Percentiles rank a stretch among this genome's conserved stretches.
Evolutionary conservation across 2,888 invertebrate genomes (phyloP).

Genomic region (Asteroscopus sphinx): DNA sequence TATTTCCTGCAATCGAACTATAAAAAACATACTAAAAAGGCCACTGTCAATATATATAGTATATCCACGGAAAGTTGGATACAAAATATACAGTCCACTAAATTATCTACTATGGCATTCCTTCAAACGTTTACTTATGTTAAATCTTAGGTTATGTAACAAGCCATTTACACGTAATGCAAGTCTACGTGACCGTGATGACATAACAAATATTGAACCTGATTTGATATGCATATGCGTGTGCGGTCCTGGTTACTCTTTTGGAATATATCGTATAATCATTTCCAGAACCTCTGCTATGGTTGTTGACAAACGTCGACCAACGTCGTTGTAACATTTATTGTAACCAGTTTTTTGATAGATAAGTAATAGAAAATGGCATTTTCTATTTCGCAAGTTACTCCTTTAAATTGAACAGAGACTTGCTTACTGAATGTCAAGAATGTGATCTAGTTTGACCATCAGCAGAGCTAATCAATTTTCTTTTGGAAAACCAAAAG

Average conservation of each 20-base stretch:
- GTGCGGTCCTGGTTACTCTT: constrained; percentile 22
- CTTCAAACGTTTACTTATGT: constrained; percentile 39
- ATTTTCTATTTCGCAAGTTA: no score
- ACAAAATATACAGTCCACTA: constrained; percentile 18
- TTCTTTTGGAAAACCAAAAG: no score
- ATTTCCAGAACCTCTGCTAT: neutral
- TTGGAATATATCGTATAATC: constrained; percentile 6
- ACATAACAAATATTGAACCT: constrained; percentile 33
- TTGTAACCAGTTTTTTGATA: no score
- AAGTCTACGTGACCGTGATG: constrained; percentile 39
- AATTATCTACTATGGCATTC: constrained; percentile 57
- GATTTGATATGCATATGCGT: constrained; percentile 15
- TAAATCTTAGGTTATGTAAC: constrained; percentile 50
- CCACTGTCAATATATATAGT: no score
- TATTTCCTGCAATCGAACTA: constrained; percentile 9
- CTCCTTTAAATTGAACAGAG: no score
- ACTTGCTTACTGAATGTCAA: no score
- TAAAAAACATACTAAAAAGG: neutral
- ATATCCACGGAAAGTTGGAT: constrained; percentile 1
- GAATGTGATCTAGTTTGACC: no score
- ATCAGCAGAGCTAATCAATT: no score
- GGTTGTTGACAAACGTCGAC: no score
- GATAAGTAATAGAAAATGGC: no score
- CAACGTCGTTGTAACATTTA: no score
- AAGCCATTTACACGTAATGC: constrained; percentile 41